Evolutionary conservation across 2,113 vertebrate species (phyloP).

Genomic region (Felis chaus): DNA sequence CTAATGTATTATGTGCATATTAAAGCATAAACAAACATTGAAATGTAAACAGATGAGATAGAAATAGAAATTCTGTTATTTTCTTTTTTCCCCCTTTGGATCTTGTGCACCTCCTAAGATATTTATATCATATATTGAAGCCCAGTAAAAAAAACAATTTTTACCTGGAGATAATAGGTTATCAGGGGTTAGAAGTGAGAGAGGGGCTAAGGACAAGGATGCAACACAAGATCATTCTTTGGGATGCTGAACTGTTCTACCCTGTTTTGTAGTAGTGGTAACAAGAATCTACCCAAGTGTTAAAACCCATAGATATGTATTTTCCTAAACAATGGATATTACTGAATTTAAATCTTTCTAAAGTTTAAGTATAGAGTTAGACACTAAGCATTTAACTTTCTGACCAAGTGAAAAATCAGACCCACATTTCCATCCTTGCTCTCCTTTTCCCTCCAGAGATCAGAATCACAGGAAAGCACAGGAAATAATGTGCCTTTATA

Average conservation of each 20-base stretch:
- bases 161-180: conserved; percentile 12
- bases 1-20: background rate
- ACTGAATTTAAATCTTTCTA: background rate
- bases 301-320: background rate
- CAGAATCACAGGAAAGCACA: background rate
- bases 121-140: background rate
- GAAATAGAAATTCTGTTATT: background rate
- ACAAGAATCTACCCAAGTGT: background rate
- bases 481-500: background rate
- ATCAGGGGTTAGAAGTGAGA: background rate
- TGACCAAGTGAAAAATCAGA: background rate
- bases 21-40: background rate
- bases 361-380: background rate
- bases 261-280: background rate
- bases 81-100: background rate
- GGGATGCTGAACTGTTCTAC: background rate
- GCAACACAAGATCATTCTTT: background rate
- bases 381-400: background rate
- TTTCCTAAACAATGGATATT: background rate
- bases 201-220: background rate
- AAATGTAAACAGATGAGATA: background rate
- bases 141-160: background rate
- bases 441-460: conserved; percentile 27
- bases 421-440: background rate
- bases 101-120: background rate